phyloP scores from a whole-genome alignment of 2,113 vertebrate species.

The Zonotrichia leucophrys region DNA sequence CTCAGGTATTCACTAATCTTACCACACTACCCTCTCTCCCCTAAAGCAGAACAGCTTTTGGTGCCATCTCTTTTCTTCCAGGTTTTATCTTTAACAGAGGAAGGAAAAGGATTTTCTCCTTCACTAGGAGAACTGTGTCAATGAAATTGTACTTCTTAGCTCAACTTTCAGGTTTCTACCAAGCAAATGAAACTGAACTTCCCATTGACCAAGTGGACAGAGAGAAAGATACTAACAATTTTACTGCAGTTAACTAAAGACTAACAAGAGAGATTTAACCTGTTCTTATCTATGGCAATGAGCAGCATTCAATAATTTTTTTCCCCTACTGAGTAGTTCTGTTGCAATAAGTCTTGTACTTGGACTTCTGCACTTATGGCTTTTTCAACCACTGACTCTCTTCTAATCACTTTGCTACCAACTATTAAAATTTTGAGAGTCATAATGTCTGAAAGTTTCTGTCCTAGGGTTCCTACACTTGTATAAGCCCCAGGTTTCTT shows the following conservation, averaged over 20 bases:
- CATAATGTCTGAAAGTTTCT: not conserved
- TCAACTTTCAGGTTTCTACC: not conserved
- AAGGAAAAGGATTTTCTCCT: not conserved
- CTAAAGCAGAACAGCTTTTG: not conserved
- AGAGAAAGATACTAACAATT: not conserved
- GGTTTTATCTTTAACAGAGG: not conserved
- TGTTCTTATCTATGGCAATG: not conserved
- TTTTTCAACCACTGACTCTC: not conserved
- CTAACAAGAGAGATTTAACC: not conserved
- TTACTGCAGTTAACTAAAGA: not conserved
- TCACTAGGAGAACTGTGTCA: not conserved
- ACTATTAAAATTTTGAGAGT: not conserved
- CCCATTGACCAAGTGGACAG: not conserved
- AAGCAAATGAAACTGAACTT: not conserved
- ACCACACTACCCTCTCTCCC: not conserved
- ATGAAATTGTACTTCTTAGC: not conserved
- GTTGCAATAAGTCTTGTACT: not conserved
- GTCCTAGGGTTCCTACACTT: not conserved
- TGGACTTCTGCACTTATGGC: not conserved
- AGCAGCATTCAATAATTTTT: not conserved
- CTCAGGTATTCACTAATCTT: not conserved
- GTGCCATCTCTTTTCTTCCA: not conserved
- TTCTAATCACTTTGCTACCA: not conserved
- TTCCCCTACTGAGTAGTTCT: rapidly evolving
- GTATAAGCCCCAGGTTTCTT: not conserved